Conservation (phyloP, 2,113 vertebrate species). For the Haplotaxodon microlepis region DNA sequence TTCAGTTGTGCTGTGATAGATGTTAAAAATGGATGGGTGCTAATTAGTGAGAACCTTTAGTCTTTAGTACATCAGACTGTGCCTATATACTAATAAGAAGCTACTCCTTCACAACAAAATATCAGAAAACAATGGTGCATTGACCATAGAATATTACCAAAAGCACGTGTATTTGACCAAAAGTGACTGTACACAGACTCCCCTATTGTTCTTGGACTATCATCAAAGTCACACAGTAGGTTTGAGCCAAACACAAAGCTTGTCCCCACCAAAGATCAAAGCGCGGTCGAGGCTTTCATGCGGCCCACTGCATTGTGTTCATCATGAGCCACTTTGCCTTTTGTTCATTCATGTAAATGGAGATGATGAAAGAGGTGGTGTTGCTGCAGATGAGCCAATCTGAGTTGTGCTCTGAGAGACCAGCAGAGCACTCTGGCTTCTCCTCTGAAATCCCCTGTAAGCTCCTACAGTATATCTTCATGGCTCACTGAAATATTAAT, state of each 20-base stretch:
- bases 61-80: neutral
- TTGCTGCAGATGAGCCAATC: neutral
- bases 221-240: slow-evolving; percentile 25
- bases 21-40: neutral
- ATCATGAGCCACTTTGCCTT: neutral
- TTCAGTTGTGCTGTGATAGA: neutral
- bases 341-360: slow-evolving; percentile 40
- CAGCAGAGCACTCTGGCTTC: neutral
- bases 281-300: slow-evolving; percentile 21
- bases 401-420: neutral
- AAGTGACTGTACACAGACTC: neutral
- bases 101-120: neutral
- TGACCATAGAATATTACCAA: neutral
- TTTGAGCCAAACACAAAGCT: neutral
- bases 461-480: slow-evolving; percentile 8
- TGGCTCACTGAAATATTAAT: slow-evolving; percentile 53
- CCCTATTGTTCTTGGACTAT: neutral
- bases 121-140: neutral
- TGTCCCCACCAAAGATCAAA: slow-evolving; percentile 42
- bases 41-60: neutral
- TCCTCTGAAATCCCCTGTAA: neutral
- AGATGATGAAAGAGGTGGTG: slow-evolving; percentile 29
- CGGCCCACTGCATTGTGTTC: neutral
- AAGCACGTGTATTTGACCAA: neutral
- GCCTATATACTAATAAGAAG: neutral